Evolutionary conservation across 1,140 invertebrate genomes (phyloP), one percentile per base, ranked within the genome.

Genomic region (Drosophila triauraria): DNA sequence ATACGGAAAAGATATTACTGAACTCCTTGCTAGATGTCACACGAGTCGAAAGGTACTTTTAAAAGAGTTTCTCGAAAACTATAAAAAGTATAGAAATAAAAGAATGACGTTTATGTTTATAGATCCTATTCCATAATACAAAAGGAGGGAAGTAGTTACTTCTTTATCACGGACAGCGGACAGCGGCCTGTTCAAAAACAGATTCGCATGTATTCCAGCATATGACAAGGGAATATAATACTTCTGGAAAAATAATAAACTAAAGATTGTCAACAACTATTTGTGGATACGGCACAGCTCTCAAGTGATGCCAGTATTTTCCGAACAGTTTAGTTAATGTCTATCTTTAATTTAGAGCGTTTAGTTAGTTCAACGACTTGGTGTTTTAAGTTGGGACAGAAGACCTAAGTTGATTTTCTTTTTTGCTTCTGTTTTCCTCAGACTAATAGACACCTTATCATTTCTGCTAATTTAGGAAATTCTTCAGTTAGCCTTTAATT

Each of bases 1-100:
- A 50, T 50, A 9, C 47, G 47, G 25, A 50, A 50, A 27, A 50
- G 13, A 27, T 50, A 50, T 27, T 50, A 50, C 25, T 50, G 47
- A 27, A 27, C 25, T 27, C 25, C 23, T 50, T 50, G 25, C 47
- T 50, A 50, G 47, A 27, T 50, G 47, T 50, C 3, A 12, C 23
- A 50, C 47, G 13, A 50, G 13, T 50, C 23, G 47, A 27, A 15
- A 15, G 25, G 10, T 27, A 7, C 8, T 32, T 32, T 50, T 27
- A 8, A 4, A 50, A 27, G 47, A 9, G 27, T 30, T 27, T 27
- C 47, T 50, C 47, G 47, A 13, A 27, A 50, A 9, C 8, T 25
- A 27, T 27, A 27, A 15, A 50, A 50, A 48, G 12, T 48, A 48
- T 2, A 25, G 46, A 25, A 50, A 50, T 27, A 27, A 50, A 50